Evolutionary conservation across 2,113 vertebrate genomes (phyloP).

Genomic region (Aphelocoma coerulescens): DNA sequence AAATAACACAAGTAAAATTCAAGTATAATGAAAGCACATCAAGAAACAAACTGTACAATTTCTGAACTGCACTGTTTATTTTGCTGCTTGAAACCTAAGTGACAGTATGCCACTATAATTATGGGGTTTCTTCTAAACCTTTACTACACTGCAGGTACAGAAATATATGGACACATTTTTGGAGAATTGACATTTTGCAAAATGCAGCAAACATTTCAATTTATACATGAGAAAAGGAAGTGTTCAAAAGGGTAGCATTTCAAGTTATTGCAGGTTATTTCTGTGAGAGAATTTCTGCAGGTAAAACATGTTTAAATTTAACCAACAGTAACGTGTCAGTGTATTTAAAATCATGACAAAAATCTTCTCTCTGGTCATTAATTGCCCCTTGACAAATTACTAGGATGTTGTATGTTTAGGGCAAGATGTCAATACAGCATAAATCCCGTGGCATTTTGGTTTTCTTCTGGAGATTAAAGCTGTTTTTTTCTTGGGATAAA

Average conservation of each 20-base stretch:
- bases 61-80: constrained; percentile 87
- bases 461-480: constrained; percentile 88
- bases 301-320: constrained; percentile 84
- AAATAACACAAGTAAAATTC: background rate
- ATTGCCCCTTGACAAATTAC: constrained; percentile 78
- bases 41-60: constrained; percentile 79
- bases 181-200: constrained; percentile 82
- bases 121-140: constrained; percentile 78
- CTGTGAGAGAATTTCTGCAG: constrained; percentile 81
- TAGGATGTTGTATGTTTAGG: constrained; percentile 78
- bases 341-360: constrained; percentile 85
- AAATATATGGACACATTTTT: constrained; percentile 81
- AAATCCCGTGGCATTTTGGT: constrained; percentile 85
- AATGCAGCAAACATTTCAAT: constrained; percentile 85
- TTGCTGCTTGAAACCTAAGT: constrained; percentile 85
- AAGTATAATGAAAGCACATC: constrained; percentile 62
- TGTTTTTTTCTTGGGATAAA: constrained; percentile 87
- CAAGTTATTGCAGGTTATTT: constrained; percentile 87
- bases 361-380: constrained; percentile 80
- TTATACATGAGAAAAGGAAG: constrained; percentile 84
- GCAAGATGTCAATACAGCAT: constrained; percentile 83
- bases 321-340: constrained; percentile 82
- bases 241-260: constrained; percentile 85
- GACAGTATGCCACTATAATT: constrained; percentile 80
- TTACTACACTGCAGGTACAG: constrained; percentile 84